Evolutionary conservation across 2,888 invertebrate species (phyloP).

Genomic region (Andricus quercusramuli): DNA sequence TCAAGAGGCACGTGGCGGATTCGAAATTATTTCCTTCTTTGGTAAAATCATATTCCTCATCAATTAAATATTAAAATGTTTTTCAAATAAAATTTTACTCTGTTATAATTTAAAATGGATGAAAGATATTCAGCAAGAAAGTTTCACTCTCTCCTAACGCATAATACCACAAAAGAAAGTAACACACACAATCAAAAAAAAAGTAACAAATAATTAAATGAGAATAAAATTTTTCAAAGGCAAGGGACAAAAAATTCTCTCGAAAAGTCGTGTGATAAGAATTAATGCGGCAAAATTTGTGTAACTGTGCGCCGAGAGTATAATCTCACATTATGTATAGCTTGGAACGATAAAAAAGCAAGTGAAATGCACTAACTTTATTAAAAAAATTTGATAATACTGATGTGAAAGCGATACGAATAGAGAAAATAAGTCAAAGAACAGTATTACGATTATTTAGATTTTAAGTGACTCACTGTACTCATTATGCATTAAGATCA

Average conservation of each 20-base stretch:
- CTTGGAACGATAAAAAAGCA: slow-evolving; percentile 9
- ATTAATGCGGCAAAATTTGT: slow-evolving; percentile 24
- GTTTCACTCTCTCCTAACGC: not conserved
- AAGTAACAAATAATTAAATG: not conserved
- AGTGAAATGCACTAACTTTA: slow-evolving; percentile 55
- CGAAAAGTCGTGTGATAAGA: slow-evolving; percentile 6
- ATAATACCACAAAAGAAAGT: not conserved
- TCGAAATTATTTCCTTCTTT: not conserved
- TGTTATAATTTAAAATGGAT: too few relatives aligned
- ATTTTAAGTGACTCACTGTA: slow-evolving; percentile 19
- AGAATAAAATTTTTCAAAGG: not conserved
- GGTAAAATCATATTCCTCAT: not conserved
- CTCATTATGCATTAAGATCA: slow-evolving; percentile 10
- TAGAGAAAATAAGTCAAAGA: slow-evolving; percentile 47
- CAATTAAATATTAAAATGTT: too few relatives aligned
- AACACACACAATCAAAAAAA: slow-evolving; percentile 10
- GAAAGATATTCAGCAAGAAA: too few relatives aligned
- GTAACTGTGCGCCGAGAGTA: slow-evolving; percentile 7
- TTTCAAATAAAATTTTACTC: too few relatives aligned
- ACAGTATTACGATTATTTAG: slow-evolving; percentile 49
- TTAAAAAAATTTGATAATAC: slow-evolving; percentile 60
- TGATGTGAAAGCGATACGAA: slow-evolving; percentile 31
- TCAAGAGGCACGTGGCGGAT: not conserved
- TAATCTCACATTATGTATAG: slow-evolving; percentile 23
- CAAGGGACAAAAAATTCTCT: not conserved